Evolutionary conservation across 1,140 invertebrate genomes (phyloP).

Genomic region (Charaxes varanes): DNA sequence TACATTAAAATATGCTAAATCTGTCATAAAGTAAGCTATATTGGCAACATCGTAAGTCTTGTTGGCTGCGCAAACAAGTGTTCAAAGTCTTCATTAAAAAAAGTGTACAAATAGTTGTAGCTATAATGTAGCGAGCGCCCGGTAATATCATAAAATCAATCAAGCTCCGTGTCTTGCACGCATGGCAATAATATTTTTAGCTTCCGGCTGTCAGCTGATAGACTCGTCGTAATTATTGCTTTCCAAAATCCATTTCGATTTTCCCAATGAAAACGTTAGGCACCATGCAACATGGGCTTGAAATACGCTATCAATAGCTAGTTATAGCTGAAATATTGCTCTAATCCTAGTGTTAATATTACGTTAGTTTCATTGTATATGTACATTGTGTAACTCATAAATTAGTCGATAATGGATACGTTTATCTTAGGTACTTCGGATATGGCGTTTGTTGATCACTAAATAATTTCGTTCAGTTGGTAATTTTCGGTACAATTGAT

Average conservation of each 20-base stretch:
- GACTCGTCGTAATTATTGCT: slow-evolving; percentile 51
- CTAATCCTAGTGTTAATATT: slow-evolving; percentile 73
- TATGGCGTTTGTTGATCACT: slow-evolving; percentile 75
- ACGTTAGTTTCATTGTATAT: slow-evolving; percentile 71
- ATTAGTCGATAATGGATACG: slow-evolving; percentile 73
- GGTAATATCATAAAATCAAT: too few species aligned
- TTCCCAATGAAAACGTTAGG: slow-evolving; percentile 72
- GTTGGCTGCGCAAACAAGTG: too few species aligned
- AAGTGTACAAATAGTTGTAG: too few species aligned
- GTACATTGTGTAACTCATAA: slow-evolving; percentile 71
- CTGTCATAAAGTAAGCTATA: too few species aligned
- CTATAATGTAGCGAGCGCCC: too few species aligned
- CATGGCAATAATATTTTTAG: slow-evolving; percentile 33
- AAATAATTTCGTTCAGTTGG: slow-evolving; percentile 69
- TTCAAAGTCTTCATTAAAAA: too few species aligned
- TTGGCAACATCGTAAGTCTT: too few species aligned
- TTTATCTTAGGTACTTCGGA: slow-evolving; percentile 67
- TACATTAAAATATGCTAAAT: too few species aligned
- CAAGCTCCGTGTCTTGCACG: too few species aligned
- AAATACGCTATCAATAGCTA: slow-evolving; percentile 73
- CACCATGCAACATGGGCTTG: slow-evolving; percentile 74
- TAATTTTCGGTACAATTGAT: slow-evolving; percentile 72
- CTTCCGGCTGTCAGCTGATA: slow-evolving; percentile 72
- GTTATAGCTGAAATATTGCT: slow-evolving; percentile 73
- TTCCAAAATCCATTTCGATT: slow-evolving; percentile 73